Evolutionary conservation across 2,113 vertebrate genomes (phyloP), one percentile per base, ranked within the genome.

Genomic region (Ciconia stormi): DNA sequence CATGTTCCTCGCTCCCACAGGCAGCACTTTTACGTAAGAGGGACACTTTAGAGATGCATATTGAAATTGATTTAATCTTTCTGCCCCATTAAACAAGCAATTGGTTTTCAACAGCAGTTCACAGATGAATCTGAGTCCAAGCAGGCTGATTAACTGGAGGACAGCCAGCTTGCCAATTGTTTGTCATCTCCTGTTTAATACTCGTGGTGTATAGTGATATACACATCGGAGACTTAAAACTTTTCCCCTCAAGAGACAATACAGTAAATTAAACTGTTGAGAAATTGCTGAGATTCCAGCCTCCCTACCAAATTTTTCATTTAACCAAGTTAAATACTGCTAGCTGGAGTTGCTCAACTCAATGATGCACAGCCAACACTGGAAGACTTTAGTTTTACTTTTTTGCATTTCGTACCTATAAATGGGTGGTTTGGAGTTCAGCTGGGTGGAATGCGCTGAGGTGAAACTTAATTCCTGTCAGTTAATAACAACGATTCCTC

Each of bases 41-140:
- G 83, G 85, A 84, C 29, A 13, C 73, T 93, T 90, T 55, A 79
- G 83, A 87, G 93, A 88, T 82, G 21, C 79, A 55, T 92, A 61
- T 82, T 94, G 89, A 87, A 93, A 95, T 73, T 79, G 73, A 69
- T 92, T 91, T 96, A 69, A 88, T 95, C 95, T 93, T 95, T 96
- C 94, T 97, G 87, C 81, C 76, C 86, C 92, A 81, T 96, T 97
- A 96, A 97, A 93, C 89, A 83, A 90, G 92, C 95, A 97, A 90
- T 95, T 79, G 80, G 91, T 94, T 97, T 97, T 96, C 89, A 94
- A 61, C 85, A 49, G 59, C 36, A 72, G 52, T 88, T 93, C 36
- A 3, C n/a, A 66, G 56, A 78, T 77, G 38, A 95, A 76, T 65
- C 34, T 65, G 87, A 93, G 79, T 86, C 86, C 79, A 93, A 85